Base-by-base conservation (phyloP, 1,140 invertebrate genomes). In the Brachionus manjavacas region DNA sequence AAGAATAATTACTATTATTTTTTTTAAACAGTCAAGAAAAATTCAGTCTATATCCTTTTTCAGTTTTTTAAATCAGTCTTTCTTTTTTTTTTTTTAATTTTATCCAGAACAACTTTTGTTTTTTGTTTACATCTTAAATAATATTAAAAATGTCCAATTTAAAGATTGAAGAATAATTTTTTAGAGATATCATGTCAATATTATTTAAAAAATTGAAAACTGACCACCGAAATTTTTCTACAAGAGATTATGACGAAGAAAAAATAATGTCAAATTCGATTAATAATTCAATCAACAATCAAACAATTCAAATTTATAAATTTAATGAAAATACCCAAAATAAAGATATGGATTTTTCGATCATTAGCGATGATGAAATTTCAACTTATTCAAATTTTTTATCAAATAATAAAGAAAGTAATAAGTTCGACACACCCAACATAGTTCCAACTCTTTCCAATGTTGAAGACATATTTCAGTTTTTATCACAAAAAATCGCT, bases 401-500 rank as follows among this genome's bases (percentile, higher is more conserved):
- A 49, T 25, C 25, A 9, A 46, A 76, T 7, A 49, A 23, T 76
- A 23, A 28, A 6, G 14, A 46, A 76, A 49, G 12, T 25, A 76
- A 76, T 11, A 25, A 25, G 11, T 49, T 49, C 28, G 35, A 74
- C 1, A 46, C 11, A 25, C 31, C 41, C 28, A 12, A 14, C n/a
- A 35, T 81, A 81, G 52, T 81, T 11, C 79, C 79, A 0, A 46
- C 49, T 11, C 9, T 81, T 35, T 64, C 52, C 9, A 81, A 81
- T 81, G 79, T 64, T 2, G 79, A 81, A 25, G 79, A 81, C 8
- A 64, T 81, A n/a, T 81, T 81, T 20, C 49, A 81, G 16, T 35
- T 81, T 20, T 81, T 81, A 35, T 81, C 79, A 2, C 79, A 81
- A 41, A 60, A 68, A 39, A 81, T 81, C 16, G 79, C 79, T 8